phyloP scores from a whole-genome alignment of 2,888 invertebrate species.

The Pseudococcus longispinus region DNA sequence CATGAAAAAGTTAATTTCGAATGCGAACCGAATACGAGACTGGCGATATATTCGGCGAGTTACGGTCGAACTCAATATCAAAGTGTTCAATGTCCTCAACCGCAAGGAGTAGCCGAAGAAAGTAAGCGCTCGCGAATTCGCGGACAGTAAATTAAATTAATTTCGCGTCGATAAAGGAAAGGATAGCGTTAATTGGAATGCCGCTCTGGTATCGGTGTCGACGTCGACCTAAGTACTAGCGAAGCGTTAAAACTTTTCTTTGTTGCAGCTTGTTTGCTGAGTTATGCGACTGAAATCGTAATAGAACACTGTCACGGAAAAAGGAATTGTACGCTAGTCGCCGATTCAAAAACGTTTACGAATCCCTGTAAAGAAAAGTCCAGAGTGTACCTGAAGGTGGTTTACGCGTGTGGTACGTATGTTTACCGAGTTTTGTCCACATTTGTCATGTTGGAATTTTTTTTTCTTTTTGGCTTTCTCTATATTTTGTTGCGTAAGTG shows the following conservation, averaged over 20 bases:
- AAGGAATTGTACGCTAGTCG: slow-evolving; percentile 78
- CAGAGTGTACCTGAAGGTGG: slow-evolving; percentile 83
- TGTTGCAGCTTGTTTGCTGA: slow-evolving; percentile 81
- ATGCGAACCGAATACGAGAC: slow-evolving; percentile 85
- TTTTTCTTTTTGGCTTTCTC: too few relatives aligned
- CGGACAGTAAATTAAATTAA: neutral
- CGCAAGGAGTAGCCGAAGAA: slow-evolving; percentile 84
- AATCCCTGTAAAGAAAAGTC: slow-evolving; percentile 79
- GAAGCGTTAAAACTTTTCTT: slow-evolving; percentile 54
- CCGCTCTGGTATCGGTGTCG: neutral
- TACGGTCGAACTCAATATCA: slow-evolving; percentile 89
- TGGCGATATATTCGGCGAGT: slow-evolving; percentile 91
- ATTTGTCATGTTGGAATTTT: too few relatives aligned
- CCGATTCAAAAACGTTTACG: slow-evolving; percentile 82
- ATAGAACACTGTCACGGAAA: slow-evolving; percentile 87
- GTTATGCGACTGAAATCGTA: slow-evolving; percentile 89
- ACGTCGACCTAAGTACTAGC: neutral
- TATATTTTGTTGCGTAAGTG: too few relatives aligned
- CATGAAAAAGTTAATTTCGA: slow-evolving; percentile 86
- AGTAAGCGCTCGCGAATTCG: slow-evolving; percentile 69
- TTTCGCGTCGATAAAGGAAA: neutral
- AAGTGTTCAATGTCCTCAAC: slow-evolving; percentile 85
- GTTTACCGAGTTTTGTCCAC: too few relatives aligned
- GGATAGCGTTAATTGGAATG: neutral
- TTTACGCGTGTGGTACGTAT: slow-evolving; percentile 84